Evolutionary conservation across 2,888 invertebrate species (phyloP), one percentile per base, ranked within the genome.

Genomic region (Octodonta nipae): DNA sequence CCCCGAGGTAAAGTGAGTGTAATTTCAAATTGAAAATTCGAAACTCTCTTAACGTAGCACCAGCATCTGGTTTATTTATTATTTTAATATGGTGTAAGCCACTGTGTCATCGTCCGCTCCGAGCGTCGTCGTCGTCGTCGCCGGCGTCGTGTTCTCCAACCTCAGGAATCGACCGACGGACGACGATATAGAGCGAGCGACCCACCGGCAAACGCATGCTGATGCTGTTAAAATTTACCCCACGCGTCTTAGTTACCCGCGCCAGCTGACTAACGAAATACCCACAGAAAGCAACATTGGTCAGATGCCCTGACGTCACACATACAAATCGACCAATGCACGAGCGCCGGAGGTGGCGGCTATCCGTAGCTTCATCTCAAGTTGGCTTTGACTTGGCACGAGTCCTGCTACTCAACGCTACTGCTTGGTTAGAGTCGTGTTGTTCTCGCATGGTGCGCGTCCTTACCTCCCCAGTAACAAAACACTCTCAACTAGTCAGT

Each of bases 341-440:
- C 62, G 60, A 60, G 60, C 50, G 46, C 38, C 51, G 49, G 51
- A 50, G 51, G 55, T 55, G 55, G 56, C 57, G 57, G 55, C 55
- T 54, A 55, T 55, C 55, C 54, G 48, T 49, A 54, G 58, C n/a
- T 58, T 55, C 58, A 52, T 56, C 54, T 56, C 52, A 51, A 53
- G 56, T 58, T 58, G 57, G 58, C 56, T 54, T 56, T 52, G 51
- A 53, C 57, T 58, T 58, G 57, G 58, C 56, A 58, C 56, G 55
- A 51, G 55, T 54, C 51, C 47, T 49, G 52, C 47, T 49, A 49
- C 22, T 48, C 43, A 45, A 44, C 47, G 41, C 47, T 46, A 49
- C 52, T 50, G 49, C 49, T 52, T 47, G 50, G 50, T 11, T n/a
- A n/a, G n/a, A n/a, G 47, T 51, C 11, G 20, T 22, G 4, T 4